Percentiles rank a stretch among this genome's conserved stretches.
phyloP scores from a whole-genome alignment of 2,113 vertebrate species.

The Sisor rabdophorus region DNA sequence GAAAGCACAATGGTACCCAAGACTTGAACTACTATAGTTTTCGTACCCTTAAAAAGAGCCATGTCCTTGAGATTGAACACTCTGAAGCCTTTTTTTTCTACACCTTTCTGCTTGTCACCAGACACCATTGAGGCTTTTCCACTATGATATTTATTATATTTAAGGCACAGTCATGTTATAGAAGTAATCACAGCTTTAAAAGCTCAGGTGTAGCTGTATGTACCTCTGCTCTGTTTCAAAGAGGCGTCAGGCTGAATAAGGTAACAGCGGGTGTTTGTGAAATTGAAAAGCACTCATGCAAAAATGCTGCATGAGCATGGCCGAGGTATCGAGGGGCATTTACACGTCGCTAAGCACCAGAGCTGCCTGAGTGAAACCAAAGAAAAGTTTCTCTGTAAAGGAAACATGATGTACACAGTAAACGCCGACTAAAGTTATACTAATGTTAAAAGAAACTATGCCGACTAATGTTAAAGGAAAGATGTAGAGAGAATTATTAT shows the following conservation, averaged over 20 bases:
- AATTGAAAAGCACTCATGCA: constrained; percentile 54
- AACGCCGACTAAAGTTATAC: background rate
- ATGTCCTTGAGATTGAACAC: background rate
- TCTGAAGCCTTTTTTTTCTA: background rate
- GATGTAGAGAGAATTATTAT: too few species aligned
- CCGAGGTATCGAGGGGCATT: constrained; percentile 33
- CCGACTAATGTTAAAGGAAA: background rate
- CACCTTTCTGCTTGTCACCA: background rate
- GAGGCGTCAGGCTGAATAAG: constrained; percentile 39
- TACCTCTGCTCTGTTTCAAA: constrained; percentile 33
- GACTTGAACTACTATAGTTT: background rate
- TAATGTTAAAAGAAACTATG: too few species aligned
- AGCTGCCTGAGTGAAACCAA: constrained; percentile 12
- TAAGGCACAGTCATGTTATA: background rate
- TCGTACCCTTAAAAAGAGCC: background rate
- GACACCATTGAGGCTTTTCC: background rate
- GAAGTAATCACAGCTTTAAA: constrained; percentile 17
- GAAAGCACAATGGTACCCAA: too few species aligned
- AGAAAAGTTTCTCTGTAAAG: constrained; percentile 11
- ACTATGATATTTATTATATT: background rate
- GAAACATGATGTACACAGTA: background rate
- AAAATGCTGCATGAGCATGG: constrained; percentile 33
- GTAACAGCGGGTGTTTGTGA: constrained; percentile 42
- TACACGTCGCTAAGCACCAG: constrained; percentile 35
- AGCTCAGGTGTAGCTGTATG: background rate